These are phyloP conservation scores for Plumapathes pennacea DNA, from an alignment of 92 coral and sea anemone species.

Conservation along the genomic window DNA sequence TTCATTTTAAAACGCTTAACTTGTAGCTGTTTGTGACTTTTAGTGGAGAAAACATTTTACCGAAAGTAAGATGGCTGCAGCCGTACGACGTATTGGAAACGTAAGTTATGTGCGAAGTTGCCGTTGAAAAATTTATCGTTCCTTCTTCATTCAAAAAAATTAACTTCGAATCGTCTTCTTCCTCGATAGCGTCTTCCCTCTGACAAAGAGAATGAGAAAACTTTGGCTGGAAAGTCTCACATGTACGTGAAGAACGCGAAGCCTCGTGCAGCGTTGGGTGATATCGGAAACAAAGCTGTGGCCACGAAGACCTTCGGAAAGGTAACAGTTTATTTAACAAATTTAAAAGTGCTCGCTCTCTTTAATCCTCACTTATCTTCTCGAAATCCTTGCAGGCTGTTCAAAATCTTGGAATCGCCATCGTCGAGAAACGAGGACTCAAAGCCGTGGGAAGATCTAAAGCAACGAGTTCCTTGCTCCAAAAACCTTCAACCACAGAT, in stretches of 20 bases:
- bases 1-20: no score
- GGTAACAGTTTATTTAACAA: no score
- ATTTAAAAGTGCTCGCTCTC: no score
- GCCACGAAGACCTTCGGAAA: constrained; percentile 11
- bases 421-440: no score
- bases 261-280: constrained; percentile 92
- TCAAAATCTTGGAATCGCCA: no score
- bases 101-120: constrained; percentile 39
- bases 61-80: constrained; percentile 93
- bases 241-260: constrained; percentile 24
- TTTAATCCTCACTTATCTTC: no score
- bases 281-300: constrained; percentile 77
- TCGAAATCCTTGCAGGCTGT: no score
- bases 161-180: background rate
- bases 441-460: constrained; percentile 52
- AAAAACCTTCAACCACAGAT: constrained; percentile 30
- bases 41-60: no score
- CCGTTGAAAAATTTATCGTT: constrained; percentile 2
- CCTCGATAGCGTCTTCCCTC: constrained; percentile 43
- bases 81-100: constrained; percentile 84
- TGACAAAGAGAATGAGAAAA: constrained; percentile 62
- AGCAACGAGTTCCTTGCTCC: constrained; percentile 61
- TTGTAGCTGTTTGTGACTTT: no score
- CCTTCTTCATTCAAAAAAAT: background rate
- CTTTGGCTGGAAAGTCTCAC: constrained; percentile 47